Base-by-base conservation (phyloP, 2,888 invertebrate species). In the Aradus depressus region DNA sequence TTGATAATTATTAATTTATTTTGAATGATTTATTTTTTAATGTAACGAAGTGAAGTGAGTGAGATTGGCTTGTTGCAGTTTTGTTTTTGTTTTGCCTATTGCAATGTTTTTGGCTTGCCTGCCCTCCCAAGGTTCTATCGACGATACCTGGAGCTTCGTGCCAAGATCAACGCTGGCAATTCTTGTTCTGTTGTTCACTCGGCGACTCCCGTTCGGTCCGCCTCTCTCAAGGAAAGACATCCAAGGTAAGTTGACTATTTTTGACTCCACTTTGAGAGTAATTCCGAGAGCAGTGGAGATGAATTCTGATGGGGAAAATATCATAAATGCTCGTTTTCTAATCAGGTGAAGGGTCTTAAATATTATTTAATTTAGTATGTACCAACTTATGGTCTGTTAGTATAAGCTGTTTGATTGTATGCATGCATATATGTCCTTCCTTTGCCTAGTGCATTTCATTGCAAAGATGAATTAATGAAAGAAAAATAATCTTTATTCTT, bases 121-220 rank as follows among this genome's bases (percentile, higher is more conserved):
- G 53, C 55, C 43, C 31, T 50, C 62, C 65, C 70, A 75, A 88
- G 87, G 80, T 88, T 87, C 80, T 85, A 85, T 80, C 81, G 84
- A 74, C 83, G 84, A 72, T 85, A 86, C 74, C 77, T 81, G 72
- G 85, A 84, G 76, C 79, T 87, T 72, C 82, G 83, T 71, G 86
- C 84, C 71, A 83, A 87, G 73, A 87, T 88, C 73, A 84, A 85
- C 77, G 85, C 86, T 68, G 80, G 81, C 65, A 63, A 61, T 53
- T 84, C 84, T 72, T 84, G 81, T 70, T 82, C 84, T 62, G 78
- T 80, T 67, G 76, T 83, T 71, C 54, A 58, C 49, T 44, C 68
- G 61, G 63, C 64, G 63, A 65, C 67, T 63, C 69, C 70, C 59
- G 67, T 68, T 70, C 73, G 76, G 69, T 76, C 76, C 68, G 75